Base-by-base conservation (phyloP, 2,113 vertebrate species). In the Actinemys pallida region DNA sequence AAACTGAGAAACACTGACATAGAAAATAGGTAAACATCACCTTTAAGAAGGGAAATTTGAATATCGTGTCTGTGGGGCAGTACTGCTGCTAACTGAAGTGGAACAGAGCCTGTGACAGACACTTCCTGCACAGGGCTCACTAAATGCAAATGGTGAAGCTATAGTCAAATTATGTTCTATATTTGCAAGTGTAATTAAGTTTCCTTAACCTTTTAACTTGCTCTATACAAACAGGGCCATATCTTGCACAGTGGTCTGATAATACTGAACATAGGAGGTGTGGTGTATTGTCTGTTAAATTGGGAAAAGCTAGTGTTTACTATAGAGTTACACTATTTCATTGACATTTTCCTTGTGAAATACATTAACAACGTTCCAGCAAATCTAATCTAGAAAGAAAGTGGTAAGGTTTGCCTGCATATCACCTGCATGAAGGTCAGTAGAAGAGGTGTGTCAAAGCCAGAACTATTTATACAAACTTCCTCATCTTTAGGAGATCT, bases 171-270 rank as follows among this genome's bases (percentile, higher is more conserved):
- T 29, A 12, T 20, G 56, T 2, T 65, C 3, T 9, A 50, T 42
- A 85, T 16, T 81, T 85, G 4, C 81, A 92, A 86, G 31, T n/a
- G 6, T 42, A 22, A 75, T 45, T 42, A 19, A 0, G 52, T 85
- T 86, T 92, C 57, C 93, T 94, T 75, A 89, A 39, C 57, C 2
- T 88, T 89, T 90, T 50, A 50, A 42, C 53, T 72, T 88, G 8
- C 0, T 84, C 27, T 1, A 1, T 35, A 79, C 27, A 54, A 4
- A 6, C 25, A 42, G 10, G 29, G n/a, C 13, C 49, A 83, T 2
- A 4, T 25, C n/a, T 57, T 95, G 90, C 57, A 88, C 42, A 39
- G 10, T 22, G 24, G 19, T 22, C 72, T 1, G 10, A 25, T 76
- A 69, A 65, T 19, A 69, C 16, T 39, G 42, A 76, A 76, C 19